Conservation (phyloP, 2,113 vertebrate genomes). For the Tychaedon coryphoeus region DNA sequence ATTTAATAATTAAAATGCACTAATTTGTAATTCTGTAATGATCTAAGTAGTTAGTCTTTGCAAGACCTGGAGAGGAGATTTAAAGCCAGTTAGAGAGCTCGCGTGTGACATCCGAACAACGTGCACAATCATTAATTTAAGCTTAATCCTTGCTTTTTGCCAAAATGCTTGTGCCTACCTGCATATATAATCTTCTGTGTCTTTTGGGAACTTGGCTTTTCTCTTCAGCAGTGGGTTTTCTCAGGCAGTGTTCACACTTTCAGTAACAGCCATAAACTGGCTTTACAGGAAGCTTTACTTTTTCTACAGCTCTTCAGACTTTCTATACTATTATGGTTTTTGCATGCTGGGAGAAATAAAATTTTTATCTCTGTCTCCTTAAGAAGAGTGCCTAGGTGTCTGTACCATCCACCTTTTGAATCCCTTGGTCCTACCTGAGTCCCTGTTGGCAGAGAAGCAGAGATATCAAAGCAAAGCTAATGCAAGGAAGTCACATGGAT, state of each 20-base stretch:
- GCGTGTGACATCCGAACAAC: background rate
- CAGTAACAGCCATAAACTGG: background rate
- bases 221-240: background rate
- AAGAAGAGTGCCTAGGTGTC: background rate
- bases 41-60: background rate
- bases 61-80: background rate
- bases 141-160: background rate
- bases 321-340: background rate
- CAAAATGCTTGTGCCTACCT: background rate
- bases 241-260: background rate
- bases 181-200: background rate
- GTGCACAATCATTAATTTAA: background rate
- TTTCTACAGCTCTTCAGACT: background rate
- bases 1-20: conserved; percentile 39
- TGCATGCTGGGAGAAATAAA: background rate
- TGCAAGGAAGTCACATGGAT: background rate
- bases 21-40: conserved; percentile 8
- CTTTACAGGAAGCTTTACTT: background rate
- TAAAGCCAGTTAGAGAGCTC: background rate
- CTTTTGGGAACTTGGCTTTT: background rate
- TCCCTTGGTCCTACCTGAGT: background rate
- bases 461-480: background rate
- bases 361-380: background rate
- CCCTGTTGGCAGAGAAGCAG: background rate
- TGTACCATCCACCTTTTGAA: background rate